Base-by-base conservation (phyloP, 2,797 vertebrate species). In the Rhinella marina region DNA sequence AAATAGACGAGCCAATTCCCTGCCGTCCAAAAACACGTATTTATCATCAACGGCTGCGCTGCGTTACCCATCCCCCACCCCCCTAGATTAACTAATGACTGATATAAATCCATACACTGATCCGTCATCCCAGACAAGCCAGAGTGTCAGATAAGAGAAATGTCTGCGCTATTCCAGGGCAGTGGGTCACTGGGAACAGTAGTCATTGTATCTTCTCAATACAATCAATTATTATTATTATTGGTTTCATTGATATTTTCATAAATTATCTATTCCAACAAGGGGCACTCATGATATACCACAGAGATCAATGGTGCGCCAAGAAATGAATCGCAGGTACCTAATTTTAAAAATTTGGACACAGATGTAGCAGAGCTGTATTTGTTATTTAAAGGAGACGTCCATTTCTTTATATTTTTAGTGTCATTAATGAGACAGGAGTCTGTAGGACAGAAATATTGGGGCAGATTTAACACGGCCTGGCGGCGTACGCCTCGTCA, bases 81-180 rank as follows among this genome's bases (percentile, higher is more conserved):
- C 70, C 17, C 13, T 52, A 59, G 83, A 76, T 19, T n/a, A 23
- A 16, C 54, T 57, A n/a, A 84, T 75, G 70, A 84, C 27, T 61
- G 32, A 76, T 62, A 62, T 25, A 52, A 77, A 85, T 85, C 72
- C 59, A 81, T 48, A 62, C 21, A n/a, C 23, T 8, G 57, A 81
- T 62, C 57, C 52, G 7, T 54, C 82, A 83, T 52, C 64, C 68
- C 10, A 27, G 64, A 70, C 64, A 83, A 13, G 52, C 6, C 64
- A 13, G 72, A 75, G 11, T 81, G 57, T 62, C 78, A 62, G 56
- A 48, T 61, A 41, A 81, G 27, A 48, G 78, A 56, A 27, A 78
- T 32, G 21, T 62, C 56, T 7, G 25, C 41, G 57, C 29, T 62
- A 48, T 54, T 62, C 41, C 57, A 41, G 32, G 29, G 23, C 29